Evolutionary conservation across 1,140 invertebrate species (phyloP), one percentile per base, ranked within the genome.

Genomic region (Sminthurinus signatus): DNA sequence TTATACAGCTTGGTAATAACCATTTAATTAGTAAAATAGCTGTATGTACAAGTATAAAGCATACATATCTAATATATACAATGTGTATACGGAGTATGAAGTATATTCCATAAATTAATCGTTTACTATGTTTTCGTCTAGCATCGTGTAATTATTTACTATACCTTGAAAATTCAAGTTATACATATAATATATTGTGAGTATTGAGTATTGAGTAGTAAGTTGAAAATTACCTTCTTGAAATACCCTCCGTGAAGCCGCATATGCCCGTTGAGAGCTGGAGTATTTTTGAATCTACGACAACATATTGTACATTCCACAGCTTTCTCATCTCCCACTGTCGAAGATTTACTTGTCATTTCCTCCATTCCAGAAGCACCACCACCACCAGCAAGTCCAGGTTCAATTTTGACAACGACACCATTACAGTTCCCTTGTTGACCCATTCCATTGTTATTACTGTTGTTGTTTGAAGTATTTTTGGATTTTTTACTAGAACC

Each of bases 241-340:
- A 94, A 91, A 77, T 96, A 96, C 58, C 93, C 93, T 17, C 94
- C 94, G 78, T 97, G 93, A 25, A 96, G 80, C 72, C 94, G 81
- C 93, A 96, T 97, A 75, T 98, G 93, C 17, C 94, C 93, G 80
- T 97, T 98, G 31, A 97, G 83, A 19, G 93, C 94, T 8, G 93
- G 91, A 76, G 96, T 88, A 77, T 96, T 98, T 80, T 96, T 96
- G 78, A 97, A 96, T 77, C 91, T 88, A 54, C 91, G 83, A 76
- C 93, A 88, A 76, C 94, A 97, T 42, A 96, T 82, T 78, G 91
- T 92, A 77, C 94, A 97, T 76, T 93, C 89, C 25, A 95, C 92
- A 27, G 89, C 91, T 75, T 91, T 91, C 23, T 52, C 50, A 27
- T 52, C 50, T 19, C 2, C 10, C 3, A 12, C 28, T 12, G 5